phyloP scores from a whole-genome alignment of 2,888 invertebrate species.

The Rhingia rostrata region DNA sequence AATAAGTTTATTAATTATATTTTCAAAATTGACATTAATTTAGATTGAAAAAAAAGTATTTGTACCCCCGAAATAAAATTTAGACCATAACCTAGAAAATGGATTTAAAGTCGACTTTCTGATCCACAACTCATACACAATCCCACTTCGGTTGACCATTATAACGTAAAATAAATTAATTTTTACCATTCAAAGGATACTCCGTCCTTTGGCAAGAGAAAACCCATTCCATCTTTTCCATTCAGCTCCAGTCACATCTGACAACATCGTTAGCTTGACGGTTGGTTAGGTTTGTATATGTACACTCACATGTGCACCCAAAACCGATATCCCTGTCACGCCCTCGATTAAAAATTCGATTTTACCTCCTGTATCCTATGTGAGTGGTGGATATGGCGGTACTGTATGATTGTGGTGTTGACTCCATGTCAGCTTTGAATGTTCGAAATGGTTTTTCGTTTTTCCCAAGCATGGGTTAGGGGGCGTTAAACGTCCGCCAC shows the following conservation, averaged over 20 bases:
- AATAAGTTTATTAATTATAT: constrained; percentile 36
- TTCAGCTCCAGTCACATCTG: constrained; percentile 48
- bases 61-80: background rate
- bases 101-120: background rate
- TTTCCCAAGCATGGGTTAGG: background rate
- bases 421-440: constrained; percentile 49
- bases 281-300: constrained; percentile 31
- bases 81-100: background rate
- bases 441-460: constrained; percentile 44
- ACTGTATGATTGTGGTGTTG: constrained; percentile 40
- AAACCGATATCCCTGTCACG: constrained; percentile 48
- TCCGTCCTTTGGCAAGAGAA: constrained; percentile 5
- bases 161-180: constrained; percentile 37
- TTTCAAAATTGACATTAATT: background rate
- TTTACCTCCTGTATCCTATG: constrained; percentile 7
- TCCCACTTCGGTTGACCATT: constrained; percentile 14
- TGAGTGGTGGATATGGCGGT: background rate
- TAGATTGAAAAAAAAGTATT: no score
- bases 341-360: constrained; percentile 62
- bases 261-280: constrained; percentile 62
- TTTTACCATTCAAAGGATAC: constrained; percentile 23
- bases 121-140: background rate
- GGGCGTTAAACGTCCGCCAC: background rate
- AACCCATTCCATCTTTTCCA: constrained; percentile 6
- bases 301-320: background rate